phyloP scores from a whole-genome alignment of 2,797 vertebrate species.

The Poliocrania exsul region DNA sequence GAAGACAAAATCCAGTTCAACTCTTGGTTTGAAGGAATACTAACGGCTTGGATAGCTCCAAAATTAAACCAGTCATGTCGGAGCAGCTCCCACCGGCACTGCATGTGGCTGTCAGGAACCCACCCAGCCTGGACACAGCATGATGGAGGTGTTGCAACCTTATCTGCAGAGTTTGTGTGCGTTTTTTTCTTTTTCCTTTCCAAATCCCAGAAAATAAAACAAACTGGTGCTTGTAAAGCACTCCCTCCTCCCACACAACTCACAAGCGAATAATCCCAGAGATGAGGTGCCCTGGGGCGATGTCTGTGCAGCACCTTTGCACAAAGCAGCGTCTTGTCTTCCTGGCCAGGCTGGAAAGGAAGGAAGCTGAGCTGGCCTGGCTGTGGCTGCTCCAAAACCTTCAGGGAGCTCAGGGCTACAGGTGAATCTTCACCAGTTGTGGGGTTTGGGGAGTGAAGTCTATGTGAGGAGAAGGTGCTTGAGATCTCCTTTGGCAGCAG shows the following conservation, averaged over 20 bases:
- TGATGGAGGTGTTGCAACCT: background rate
- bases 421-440: background rate
- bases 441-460: background rate
- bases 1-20: background rate
- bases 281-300: background rate
- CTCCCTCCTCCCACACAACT: background rate
- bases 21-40: background rate
- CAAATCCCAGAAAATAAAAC: background rate
- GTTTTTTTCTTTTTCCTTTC: background rate
- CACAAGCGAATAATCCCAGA: background rate
- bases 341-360: background rate
- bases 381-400: background rate
- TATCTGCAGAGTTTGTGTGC: background rate
- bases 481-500: background rate
- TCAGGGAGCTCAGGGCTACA: background rate
- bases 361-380: background rate
- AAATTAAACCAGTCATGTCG: fast-evolving
- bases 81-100: background rate
- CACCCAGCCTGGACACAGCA: background rate
- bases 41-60: background rate
- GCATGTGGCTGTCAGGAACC: background rate
- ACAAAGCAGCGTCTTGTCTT: background rate
- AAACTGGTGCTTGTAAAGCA: background rate
- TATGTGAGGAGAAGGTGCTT: background rate
- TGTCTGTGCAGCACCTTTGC: background rate